Evolutionary conservation across 2,888 invertebrate genomes (phyloP).

Genomic region (Orthosia cruda): DNA sequence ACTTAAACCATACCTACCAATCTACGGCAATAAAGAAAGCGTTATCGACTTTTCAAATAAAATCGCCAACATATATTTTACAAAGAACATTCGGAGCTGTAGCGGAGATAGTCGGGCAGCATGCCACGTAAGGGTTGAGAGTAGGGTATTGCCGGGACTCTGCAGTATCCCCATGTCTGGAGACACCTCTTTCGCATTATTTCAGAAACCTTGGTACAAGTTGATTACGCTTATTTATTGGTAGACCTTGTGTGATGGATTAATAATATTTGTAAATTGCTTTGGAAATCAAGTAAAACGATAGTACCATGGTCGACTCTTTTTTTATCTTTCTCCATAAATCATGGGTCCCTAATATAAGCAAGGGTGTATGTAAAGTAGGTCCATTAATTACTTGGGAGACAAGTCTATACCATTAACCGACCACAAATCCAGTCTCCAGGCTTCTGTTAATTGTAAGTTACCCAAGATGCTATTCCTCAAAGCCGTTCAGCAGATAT

Average conservation of each 20-base stretch:
- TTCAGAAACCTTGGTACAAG: slow-evolving; percentile 40
- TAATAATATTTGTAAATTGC: no score
- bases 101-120: slow-evolving; percentile 28
- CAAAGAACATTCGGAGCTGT: slow-evolving; percentile 45
- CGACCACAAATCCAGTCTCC: background rate
- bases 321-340: no score
- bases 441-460: background rate
- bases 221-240: slow-evolving; percentile 17
- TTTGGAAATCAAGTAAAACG: no score
- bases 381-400: background rate
- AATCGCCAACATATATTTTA: slow-evolving; percentile 45
- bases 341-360: background rate
- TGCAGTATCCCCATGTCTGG: slow-evolving; percentile 61
- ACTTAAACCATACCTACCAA: slow-evolving; percentile 11
- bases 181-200: slow-evolving; percentile 67
- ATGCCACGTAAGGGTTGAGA: no score
- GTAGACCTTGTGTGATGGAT: no score
- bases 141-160: no score
- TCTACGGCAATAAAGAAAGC: slow-evolving; percentile 15
- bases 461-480: slow-evolving; percentile 5
- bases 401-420: background rate
- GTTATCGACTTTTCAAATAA: slow-evolving; percentile 43
- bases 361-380: background rate
- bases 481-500: background rate
- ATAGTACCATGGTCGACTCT: no score